A percentile compares a stretch with the other conserved stretches of the same genome.
Conservation (phyloP, 2,888 invertebrate species). For the Lasioglossum malachurum region DNA sequence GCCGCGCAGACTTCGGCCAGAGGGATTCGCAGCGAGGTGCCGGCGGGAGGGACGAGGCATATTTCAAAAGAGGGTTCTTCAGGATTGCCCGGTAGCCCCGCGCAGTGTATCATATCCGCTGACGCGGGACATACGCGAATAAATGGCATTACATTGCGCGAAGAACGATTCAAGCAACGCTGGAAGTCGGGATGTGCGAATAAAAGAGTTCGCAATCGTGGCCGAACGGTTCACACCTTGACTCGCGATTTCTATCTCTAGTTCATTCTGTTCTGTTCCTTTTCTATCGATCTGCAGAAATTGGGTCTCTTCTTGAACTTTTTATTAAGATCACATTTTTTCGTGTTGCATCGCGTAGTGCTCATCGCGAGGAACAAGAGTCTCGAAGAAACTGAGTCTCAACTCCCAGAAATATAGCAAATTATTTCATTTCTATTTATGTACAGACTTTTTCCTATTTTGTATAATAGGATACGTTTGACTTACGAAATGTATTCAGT, state of each 20-base stretch:
- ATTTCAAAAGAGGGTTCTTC: constrained; percentile 54
- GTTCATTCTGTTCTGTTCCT: background rate
- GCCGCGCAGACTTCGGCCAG: constrained; percentile 37
- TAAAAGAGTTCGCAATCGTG: background rate
- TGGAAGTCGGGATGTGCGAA: background rate
- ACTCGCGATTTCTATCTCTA: background rate
- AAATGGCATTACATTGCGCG: background rate
- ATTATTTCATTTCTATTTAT: too few species aligned
- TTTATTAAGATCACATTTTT: too few species aligned
- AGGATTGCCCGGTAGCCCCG: background rate
- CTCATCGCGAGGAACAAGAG: too few species aligned
- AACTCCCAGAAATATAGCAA: too few species aligned
- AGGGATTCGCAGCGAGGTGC: constrained; percentile 35
- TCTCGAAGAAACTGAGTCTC: too few species aligned
- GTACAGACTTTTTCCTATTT: too few species aligned
- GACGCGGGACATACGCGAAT: constrained; percentile 19
- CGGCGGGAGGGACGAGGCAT: constrained; percentile 40
- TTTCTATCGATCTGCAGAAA: background rate
- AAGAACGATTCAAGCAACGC: background rate
- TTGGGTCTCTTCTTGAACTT: too few species aligned
- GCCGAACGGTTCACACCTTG: background rate
- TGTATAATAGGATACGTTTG: too few species aligned
- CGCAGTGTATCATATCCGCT: constrained; percentile 29
- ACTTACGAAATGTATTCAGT: too few species aligned
- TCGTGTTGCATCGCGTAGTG: too few species aligned